These are phyloP conservation scores for Oncorhynchus clarkii DNA, from an alignment of 2,113 vertebrate genomes.

Conservation along the genomic window DNA sequence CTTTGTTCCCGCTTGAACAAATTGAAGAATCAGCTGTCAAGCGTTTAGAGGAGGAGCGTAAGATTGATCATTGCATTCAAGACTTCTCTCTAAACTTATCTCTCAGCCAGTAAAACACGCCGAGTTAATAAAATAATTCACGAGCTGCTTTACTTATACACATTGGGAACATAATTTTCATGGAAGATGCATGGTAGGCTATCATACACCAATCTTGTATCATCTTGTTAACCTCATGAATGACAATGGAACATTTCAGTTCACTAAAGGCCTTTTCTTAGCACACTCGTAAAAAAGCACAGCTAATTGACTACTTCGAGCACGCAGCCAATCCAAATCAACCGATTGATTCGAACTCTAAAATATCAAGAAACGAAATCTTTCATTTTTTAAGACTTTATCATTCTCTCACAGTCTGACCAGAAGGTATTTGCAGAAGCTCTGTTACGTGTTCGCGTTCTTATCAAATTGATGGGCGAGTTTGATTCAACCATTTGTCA, in stretches of 20 bases:
- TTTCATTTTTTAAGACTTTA: background rate
- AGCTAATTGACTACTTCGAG: background rate
- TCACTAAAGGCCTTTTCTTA: too few species aligned
- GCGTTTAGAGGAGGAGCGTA: conserved; percentile 52
- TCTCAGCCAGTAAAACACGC: background rate
- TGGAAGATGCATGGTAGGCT: too few species aligned
- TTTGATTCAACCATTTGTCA: conserved; percentile 97
- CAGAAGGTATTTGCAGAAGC: conserved; percentile 9
- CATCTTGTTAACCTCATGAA: too few species aligned
- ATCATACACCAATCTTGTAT: too few species aligned
- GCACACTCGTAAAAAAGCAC: too few species aligned
- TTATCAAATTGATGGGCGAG: conserved; percentile 77
- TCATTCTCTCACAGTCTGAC: background rate
- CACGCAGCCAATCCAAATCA: background rate
- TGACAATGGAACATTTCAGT: too few species aligned
- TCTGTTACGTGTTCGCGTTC: conserved; percentile 58
- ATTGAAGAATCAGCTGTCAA: conserved; percentile 60
- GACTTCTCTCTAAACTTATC: background rate
- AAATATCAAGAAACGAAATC: background rate
- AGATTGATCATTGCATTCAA: conserved; percentile 65
- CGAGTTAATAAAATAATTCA: background rate
- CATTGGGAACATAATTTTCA: too few species aligned
- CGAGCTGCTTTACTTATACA: too few species aligned
- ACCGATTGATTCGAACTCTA: background rate
- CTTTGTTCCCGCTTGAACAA: conserved; percentile 62